phyloP scores from a whole-genome alignment of 2,888 invertebrate genomes.

The Amphimallon solstitiale region DNA sequence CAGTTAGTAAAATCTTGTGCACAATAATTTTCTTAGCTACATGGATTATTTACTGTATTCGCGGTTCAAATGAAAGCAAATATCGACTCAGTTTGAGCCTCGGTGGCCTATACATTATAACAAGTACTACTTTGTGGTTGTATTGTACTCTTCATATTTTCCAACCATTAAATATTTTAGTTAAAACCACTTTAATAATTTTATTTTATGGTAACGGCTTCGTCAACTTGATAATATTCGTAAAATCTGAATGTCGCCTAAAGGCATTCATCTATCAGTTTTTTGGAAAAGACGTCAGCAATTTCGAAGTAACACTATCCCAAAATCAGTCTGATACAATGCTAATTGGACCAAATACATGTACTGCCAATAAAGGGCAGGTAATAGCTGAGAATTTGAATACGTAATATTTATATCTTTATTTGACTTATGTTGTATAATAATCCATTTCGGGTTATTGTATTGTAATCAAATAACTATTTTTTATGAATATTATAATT shows the following conservation, averaged over 20 bases:
- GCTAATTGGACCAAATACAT: too few species aligned
- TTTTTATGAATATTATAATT: too few species aligned
- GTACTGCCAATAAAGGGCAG: too few species aligned
- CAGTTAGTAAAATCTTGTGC: neutral
- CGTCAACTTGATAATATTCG: neutral
- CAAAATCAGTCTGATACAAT: too few species aligned
- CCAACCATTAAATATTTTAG: neutral
- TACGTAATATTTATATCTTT: too few species aligned
- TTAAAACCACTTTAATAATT: neutral
- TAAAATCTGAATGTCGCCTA: neutral
- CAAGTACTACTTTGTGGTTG: neutral
- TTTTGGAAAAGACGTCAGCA: neutral
- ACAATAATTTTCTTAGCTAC: neutral
- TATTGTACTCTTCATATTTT: neutral
- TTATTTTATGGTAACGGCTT: constrained; percentile 6
- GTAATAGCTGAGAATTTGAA: too few species aligned
- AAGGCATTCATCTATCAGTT: neutral
- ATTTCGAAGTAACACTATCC: too few species aligned
- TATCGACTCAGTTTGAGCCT: constrained; percentile 1
- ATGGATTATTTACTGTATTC: constrained; percentile 1
- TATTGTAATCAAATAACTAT: too few species aligned
- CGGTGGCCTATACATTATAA: neutral
- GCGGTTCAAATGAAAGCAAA: neutral
- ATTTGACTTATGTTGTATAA: too few species aligned
- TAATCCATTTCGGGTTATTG: too few species aligned